A percentile compares a stretch with the other conserved stretches of the same genome.
Conservation (phyloP, 2,888 invertebrate species). For the Pyrocoelia pectoralis region DNA sequence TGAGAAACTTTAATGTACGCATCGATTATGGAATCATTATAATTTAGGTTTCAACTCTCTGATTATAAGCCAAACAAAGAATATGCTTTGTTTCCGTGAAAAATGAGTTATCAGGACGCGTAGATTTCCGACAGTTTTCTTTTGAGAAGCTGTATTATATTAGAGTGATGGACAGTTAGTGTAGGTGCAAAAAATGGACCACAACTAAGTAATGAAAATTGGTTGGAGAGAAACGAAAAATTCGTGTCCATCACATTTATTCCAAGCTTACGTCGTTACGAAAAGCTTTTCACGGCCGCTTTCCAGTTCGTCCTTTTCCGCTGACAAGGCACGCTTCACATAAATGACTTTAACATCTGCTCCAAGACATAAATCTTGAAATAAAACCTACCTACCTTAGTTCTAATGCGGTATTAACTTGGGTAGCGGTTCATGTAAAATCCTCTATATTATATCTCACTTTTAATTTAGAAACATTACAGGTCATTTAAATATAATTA, state of each 20-base stretch:
- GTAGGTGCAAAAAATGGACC: not conserved
- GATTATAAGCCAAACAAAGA: too few species aligned
- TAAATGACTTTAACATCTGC: constrained; percentile 37
- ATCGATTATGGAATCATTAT: too few species aligned
- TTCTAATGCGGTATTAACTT: constrained; percentile 16
- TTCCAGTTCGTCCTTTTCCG: constrained; percentile 36
- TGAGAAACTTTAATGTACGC: too few species aligned
- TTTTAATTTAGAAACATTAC: not conserved
- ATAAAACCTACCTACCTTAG: constrained; percentile 29
- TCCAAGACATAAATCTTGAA: constrained; percentile 33
- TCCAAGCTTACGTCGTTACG: constrained; percentile 23
- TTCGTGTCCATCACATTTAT: constrained; percentile 29
- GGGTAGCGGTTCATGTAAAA: not conserved
- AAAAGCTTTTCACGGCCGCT: constrained; percentile 24
- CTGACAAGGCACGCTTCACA: constrained; percentile 36
- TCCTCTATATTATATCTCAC: not conserved
- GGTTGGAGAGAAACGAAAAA: constrained; percentile 18
- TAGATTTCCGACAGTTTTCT: not conserved
- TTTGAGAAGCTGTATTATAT: not conserved
- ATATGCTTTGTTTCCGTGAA: too few species aligned
- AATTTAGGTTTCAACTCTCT: too few species aligned
- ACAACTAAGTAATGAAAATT: constrained; percentile 13
- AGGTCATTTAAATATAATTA: not conserved
- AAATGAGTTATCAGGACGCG: not conserved
- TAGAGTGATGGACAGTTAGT: not conserved